Base-by-base conservation (phyloP, 1,140 invertebrate species). In the Drosophila bocki region DNA sequence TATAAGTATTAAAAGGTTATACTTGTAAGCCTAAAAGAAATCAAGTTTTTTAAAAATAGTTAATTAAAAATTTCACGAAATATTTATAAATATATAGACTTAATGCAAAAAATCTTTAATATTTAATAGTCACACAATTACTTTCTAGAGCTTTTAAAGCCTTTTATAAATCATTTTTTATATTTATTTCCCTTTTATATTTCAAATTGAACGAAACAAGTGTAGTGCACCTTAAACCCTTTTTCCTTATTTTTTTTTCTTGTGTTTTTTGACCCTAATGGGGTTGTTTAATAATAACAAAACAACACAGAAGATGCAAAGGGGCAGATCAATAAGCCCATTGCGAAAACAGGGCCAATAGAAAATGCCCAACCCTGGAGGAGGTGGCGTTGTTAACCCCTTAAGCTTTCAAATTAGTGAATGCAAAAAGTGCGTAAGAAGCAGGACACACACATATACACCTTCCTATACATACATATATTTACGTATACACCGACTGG, bases 351-450 rank as follows among this genome's bases (percentile, higher is more conserved):
- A 75, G 78, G 69, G 78, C 84, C 84, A 87, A 87, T 87, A 57
- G 67, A 59, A 88, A 88, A 67, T 56, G 51, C 65, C 51, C 68
- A 59, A 42, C 53, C 59, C 42, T 50, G 17, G 8, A 41, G 17
- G 8, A 41, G 54, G 37, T 42, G 54, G 39, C 58, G 45, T 65
- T 69, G 65, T 44, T 69, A 70, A 68, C 67, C 67, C 67, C 67
- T 68, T 70, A 70, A 70, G 67, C 67, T 75, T 85, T 85, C 64
- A 85, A 85, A 85, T 86, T 86, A 86, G 82, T 82, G 81, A 86
- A 64, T 71, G 79, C 82, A 87, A 90, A 87, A 87, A 87, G 84
- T 87, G 84, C 84, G 84, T 87, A 84, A 88, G 84, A 80, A 88
- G 72, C 76, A 68, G 76, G 59, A 76, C 59, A 80, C 42, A 57